Evolutionary conservation across 2,113 vertebrate genomes (phyloP).

Genomic region (Caranx ignobilis): DNA sequence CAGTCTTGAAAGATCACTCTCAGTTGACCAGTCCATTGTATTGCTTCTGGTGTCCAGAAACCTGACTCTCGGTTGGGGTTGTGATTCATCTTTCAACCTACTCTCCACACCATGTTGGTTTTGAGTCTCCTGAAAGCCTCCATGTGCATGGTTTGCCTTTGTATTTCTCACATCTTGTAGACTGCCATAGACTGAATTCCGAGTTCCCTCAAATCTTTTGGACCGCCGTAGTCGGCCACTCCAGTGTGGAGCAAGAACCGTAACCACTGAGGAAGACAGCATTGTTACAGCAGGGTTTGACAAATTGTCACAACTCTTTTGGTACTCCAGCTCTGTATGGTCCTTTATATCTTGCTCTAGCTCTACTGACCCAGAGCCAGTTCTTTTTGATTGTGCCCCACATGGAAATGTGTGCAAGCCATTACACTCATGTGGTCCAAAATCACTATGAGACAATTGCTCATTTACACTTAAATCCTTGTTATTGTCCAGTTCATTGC

Average conservation of each 20-base stretch:
- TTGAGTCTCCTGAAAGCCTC: constrained; percentile 30
- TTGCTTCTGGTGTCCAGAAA: constrained; percentile 56
- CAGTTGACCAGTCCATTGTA: constrained; percentile 69
- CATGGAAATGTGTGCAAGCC: constrained; percentile 2
- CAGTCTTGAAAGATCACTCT: constrained; percentile 62
- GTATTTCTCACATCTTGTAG: constrained; percentile 40
- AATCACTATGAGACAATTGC: constrained; percentile 28
- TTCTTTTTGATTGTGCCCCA: constrained; percentile 28
- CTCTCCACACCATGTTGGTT: constrained; percentile 35
- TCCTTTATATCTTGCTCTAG: constrained; percentile 28
- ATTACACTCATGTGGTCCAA: constrained; percentile 18
- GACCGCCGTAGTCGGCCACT: constrained; percentile 62
- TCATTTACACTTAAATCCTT: constrained; percentile 12
- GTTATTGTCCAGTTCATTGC: constrained; percentile 27
- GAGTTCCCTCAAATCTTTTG: constrained; percentile 63
- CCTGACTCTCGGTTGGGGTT: constrained; percentile 44
- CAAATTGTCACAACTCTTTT: constrained; percentile 9
- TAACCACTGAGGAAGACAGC: constrained; percentile 81
- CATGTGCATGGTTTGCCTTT: constrained; percentile 9
- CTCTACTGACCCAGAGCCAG: constrained; percentile 11
- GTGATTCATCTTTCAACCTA: constrained; percentile 14
- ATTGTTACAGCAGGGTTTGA: constrained; percentile 54
- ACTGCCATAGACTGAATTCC: constrained; percentile 44
- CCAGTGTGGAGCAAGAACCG: constrained; percentile 82
- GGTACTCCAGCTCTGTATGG: constrained; percentile 23